A percentile compares a stretch with the other conserved stretches of the same genome.
phyloP scores from a whole-genome alignment of 2,113 vertebrate genomes.

The Propithecus coquereli region DNA sequence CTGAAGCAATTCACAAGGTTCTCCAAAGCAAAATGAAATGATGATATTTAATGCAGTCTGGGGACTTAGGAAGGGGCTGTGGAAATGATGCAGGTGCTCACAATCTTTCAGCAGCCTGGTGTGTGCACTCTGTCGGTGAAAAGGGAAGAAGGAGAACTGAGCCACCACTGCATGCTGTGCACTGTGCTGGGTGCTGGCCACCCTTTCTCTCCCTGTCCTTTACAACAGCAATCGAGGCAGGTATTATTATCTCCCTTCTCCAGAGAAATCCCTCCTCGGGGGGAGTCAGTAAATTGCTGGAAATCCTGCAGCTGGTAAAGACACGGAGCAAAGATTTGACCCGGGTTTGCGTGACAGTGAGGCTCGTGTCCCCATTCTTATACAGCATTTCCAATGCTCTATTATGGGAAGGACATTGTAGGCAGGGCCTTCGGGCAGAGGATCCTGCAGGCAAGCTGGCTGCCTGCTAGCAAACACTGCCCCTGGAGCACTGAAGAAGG shows the following conservation, averaged over 20 bases:
- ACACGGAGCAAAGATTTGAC: not conserved
- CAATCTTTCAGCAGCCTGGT: not conserved
- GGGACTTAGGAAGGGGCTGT: not conserved
- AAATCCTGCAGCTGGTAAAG: not conserved
- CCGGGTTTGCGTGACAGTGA: not conserved
- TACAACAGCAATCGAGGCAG: not conserved
- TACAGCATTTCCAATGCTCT: not conserved
- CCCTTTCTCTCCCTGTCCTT: not conserved
- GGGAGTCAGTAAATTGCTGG: not conserved
- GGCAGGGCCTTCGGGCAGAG: not conserved
- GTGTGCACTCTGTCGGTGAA: not conserved
- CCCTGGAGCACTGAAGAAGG: not conserved
- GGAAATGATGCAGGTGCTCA: not conserved
- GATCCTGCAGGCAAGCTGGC: not conserved
- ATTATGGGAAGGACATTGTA: not conserved
- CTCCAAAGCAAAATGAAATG: not conserved
- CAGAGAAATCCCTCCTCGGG: not conserved
- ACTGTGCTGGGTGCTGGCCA: no score
- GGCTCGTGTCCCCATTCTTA: not conserved
- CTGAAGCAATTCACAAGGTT: not conserved
- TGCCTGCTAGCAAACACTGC: not conserved
- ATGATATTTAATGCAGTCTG: not conserved
- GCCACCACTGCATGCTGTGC: not conserved
- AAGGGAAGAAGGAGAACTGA: not conserved
- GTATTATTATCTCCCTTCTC: not conserved